Conservation (phyloP, 2,113 vertebrate genomes). For the Pithys albifrons region DNA sequence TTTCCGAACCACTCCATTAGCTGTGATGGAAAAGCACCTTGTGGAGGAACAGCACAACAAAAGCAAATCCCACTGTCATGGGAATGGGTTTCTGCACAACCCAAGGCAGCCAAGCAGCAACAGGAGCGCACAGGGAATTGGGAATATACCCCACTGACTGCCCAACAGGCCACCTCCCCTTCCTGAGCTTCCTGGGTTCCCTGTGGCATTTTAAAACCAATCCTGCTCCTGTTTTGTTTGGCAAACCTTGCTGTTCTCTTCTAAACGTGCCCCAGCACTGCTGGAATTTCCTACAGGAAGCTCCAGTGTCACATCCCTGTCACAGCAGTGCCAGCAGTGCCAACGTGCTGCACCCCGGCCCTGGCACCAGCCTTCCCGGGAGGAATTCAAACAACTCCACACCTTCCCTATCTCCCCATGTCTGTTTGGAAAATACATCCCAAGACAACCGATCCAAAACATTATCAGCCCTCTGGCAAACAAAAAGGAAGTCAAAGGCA, state of each 20-base stretch:
- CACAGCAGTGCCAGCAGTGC: accelerated
- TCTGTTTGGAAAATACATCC: not conserved
- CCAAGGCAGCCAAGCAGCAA: not conserved
- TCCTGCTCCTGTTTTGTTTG: not conserved
- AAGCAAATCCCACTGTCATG: accelerated
- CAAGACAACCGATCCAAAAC: constrained; percentile 9
- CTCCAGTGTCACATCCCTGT: not conserved
- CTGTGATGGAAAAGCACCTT: accelerated
- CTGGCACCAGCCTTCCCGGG: not conserved
- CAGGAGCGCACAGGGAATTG: not conserved
- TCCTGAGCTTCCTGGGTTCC: not conserved
- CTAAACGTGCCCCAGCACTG: not conserved
- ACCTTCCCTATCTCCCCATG: not conserved
- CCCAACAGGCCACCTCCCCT: accelerated
- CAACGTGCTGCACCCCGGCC: not conserved
- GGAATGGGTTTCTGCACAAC: not conserved
- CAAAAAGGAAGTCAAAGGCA: constrained; percentile 37
- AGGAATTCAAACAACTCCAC: not conserved
- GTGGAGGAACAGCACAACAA: not conserved
- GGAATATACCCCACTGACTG: not conserved
- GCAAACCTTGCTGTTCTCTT: not conserved
- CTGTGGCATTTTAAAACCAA: not conserved
- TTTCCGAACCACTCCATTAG: not conserved
- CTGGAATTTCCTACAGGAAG: not conserved
- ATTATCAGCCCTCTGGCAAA: not conserved